Conservation (phyloP, 2,113 vertebrate species). For the Litocranius walleri region DNA sequence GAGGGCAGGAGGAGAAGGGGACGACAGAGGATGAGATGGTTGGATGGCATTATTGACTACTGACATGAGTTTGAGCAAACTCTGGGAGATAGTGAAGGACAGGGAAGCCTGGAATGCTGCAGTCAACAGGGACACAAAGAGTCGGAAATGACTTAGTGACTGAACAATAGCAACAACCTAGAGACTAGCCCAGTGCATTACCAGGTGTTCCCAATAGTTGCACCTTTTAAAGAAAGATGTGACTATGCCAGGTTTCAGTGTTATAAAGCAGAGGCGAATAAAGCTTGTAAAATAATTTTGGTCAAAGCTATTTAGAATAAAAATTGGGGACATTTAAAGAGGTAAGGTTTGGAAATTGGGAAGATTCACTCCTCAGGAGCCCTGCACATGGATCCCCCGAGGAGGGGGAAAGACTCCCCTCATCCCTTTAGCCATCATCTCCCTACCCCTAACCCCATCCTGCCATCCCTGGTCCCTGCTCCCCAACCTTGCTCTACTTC, state of each 20-base stretch:
- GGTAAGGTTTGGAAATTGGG: background rate
- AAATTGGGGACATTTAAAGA: background rate
- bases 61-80: background rate
- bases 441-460: background rate
- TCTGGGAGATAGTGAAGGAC: background rate
- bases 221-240: background rate
- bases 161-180: background rate
- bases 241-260: background rate
- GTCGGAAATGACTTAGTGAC: background rate
- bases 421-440: no score
- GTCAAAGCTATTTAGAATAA: background rate
- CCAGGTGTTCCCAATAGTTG: background rate
- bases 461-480: background rate
- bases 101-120: background rate
- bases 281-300: background rate
- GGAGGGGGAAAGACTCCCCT: no score
- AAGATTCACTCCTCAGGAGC: background rate
- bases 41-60: background rate
- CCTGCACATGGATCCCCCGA: background rate
- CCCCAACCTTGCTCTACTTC: background rate
- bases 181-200: background rate
- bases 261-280: background rate
- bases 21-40: background rate
- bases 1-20: background rate
- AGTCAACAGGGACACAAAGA: background rate